These are phyloP conservation scores for Drosophila sulfurigaster DNA, from an alignment of 1,140 invertebrate genomes.

Conservation along the genomic window DNA sequence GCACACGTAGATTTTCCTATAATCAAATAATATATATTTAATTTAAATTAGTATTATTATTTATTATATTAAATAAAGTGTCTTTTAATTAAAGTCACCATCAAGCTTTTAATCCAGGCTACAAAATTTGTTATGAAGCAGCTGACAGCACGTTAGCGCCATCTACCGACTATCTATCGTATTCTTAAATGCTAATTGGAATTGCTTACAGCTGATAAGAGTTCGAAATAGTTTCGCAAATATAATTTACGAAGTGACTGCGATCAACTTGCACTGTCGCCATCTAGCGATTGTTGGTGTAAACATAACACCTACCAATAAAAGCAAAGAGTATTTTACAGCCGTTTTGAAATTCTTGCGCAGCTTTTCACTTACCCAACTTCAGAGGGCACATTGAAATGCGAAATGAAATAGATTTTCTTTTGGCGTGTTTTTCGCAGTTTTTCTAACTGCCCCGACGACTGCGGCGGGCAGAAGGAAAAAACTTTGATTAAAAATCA, in stretches of 20 bases:
- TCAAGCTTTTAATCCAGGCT: no score
- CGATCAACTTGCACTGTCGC: no score
- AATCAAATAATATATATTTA: background rate
- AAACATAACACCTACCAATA: background rate
- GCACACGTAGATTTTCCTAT: no score
- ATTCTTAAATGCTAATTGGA: no score
- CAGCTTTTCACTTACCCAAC: constrained; percentile 12
- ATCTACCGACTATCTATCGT: no score
- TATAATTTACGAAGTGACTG: no score
- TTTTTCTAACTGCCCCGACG: constrained; percentile 15
- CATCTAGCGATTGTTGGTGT: no score
- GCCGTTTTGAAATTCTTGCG: background rate
- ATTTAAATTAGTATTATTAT: background rate
- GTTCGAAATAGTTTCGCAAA: no score
- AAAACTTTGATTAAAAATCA: constrained; percentile 78
- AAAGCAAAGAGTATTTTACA: constrained; percentile 11
- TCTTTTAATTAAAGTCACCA: background rate
- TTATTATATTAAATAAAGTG: background rate
- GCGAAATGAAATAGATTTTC: constrained; percentile 30
- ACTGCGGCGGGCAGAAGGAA: constrained; percentile 10
- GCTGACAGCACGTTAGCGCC: no score
- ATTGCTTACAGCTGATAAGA: no score
- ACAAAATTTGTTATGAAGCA: no score
- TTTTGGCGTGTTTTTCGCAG: constrained; percentile 15
- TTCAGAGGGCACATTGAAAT: constrained; percentile 14